phyloP scores from a whole-genome alignment of 2,113 vertebrate genomes.

The Mesoclemmys tuberculata region DNA sequence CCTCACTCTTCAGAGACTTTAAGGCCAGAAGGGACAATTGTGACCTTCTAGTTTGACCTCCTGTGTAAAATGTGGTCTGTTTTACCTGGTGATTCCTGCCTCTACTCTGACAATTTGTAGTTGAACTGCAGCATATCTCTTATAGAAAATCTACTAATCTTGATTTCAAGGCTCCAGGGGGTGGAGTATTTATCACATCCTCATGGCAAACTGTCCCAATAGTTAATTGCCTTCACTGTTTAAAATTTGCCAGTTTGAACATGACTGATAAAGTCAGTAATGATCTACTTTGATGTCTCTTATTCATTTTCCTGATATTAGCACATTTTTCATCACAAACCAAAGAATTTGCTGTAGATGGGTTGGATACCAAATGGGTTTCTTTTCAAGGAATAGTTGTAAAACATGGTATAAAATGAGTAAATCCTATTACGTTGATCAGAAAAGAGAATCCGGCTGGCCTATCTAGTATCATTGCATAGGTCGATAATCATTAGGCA shows the following conservation, averaged over 20 bases:
- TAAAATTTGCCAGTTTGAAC: not conserved
- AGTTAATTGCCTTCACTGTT: not conserved
- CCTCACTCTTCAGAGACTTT: not conserved
- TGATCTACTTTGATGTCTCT: not conserved
- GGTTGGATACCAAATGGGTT: not conserved
- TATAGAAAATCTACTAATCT: not conserved
- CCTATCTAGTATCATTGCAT: not conserved
- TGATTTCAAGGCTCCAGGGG: not conserved
- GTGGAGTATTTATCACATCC: not conserved
- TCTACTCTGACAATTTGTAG: not conserved
- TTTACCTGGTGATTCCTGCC: not conserved
- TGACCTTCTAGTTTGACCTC: not conserved
- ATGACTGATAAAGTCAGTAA: not conserved
- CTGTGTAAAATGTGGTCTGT: rapidly evolving
- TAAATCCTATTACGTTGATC: not conserved
- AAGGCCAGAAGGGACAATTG: not conserved
- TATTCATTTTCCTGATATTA: not conserved
- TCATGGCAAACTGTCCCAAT: not conserved
- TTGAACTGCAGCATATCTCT: not conserved
- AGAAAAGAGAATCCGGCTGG: not conserved
- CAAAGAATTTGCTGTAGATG: not conserved
- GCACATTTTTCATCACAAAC: not conserved
- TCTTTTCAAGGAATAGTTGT: not conserved
- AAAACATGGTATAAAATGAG: not conserved
- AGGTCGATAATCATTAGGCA: not conserved